Conservation (phyloP, 2,797 vertebrate genomes). For the Artibeus jamaicensis region DNA sequence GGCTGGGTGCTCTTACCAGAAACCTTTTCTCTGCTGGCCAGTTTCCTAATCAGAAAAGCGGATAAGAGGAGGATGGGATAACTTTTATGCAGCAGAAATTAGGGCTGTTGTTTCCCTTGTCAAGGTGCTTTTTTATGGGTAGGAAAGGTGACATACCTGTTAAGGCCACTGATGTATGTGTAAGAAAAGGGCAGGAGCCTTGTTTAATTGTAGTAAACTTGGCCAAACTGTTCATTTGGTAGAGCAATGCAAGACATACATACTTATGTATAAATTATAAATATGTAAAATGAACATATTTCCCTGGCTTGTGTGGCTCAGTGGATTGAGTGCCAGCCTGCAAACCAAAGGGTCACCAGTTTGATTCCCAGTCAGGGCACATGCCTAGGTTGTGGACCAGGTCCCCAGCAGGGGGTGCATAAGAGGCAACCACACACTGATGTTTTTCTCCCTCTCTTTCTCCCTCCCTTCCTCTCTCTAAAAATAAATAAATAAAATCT, state of each 20-base stretch:
- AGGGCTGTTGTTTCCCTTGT: not conserved
- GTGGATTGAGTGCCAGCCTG: too few relatives aligned
- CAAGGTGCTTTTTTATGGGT: not conserved
- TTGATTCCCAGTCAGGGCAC: too few relatives aligned
- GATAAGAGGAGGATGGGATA: not conserved
- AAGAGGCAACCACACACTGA: too few relatives aligned
- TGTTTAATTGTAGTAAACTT: not conserved
- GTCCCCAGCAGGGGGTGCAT: too few relatives aligned
- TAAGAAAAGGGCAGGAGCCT: not conserved
- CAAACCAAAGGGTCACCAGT: too few relatives aligned
- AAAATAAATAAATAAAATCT: too few relatives aligned
- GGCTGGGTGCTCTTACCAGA: not conserved
- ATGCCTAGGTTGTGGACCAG: too few relatives aligned
- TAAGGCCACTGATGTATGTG: not conserved
- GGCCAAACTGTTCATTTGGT: not conserved
- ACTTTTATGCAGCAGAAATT: not conserved
- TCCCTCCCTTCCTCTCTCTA: too few relatives aligned
- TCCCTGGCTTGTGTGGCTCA: too few relatives aligned
- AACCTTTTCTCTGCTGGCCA: not conserved
- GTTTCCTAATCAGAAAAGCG: not conserved
- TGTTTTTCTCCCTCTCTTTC: too few relatives aligned
- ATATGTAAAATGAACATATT: not conserved
- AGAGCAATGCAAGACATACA: not conserved
- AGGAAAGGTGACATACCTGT: not conserved
- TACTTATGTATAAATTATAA: not conserved